phyloP scores from a whole-genome alignment of 2,888 invertebrate genomes.

The Pachydiplax longipennis region DNA sequence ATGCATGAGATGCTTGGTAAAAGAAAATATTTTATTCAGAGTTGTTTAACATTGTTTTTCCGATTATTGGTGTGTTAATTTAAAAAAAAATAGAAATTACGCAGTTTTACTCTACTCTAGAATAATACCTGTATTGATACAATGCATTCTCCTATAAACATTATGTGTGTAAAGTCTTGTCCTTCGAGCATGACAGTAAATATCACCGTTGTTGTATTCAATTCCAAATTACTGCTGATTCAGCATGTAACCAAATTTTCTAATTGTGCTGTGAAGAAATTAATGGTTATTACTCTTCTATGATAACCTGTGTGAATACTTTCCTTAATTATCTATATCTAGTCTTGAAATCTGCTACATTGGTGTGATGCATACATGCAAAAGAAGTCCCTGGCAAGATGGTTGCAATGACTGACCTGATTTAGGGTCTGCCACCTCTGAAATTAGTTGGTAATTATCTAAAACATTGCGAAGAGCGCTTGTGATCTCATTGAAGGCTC shows the following conservation, averaged over 20 bases:
- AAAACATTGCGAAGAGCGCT: slow-evolving; percentile 2
- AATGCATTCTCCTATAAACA: neutral
- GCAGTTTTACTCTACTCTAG: neutral
- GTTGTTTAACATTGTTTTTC: neutral
- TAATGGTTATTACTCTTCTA: slow-evolving; percentile 6
- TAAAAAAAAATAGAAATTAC: neutral
- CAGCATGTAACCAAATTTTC: neutral
- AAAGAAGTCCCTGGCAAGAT: neutral
- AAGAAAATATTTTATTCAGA: neutral
- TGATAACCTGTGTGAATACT: slow-evolving; percentile 2
- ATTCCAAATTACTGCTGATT: slow-evolving; percentile 14
- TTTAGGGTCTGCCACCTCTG: neutral
- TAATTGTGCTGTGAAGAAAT: slow-evolving; percentile 38
- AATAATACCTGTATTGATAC: neutral
- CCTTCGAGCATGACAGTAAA: neutral
- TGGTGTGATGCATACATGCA: neutral
- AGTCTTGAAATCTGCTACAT: slow-evolving; percentile 26
- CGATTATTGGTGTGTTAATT: neutral
- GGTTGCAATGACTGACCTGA: neutral
- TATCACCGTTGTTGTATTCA: slow-evolving; percentile 29
- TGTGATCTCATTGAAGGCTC: neutral
- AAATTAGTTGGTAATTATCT: neutral
- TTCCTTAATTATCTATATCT: slow-evolving; percentile 31
- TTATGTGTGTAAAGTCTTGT: neutral
- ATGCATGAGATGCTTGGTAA: neutral